Evolutionary conservation across 2,888 invertebrate species (phyloP).

Genomic region (Caenorhabditis sp.): DNA sequence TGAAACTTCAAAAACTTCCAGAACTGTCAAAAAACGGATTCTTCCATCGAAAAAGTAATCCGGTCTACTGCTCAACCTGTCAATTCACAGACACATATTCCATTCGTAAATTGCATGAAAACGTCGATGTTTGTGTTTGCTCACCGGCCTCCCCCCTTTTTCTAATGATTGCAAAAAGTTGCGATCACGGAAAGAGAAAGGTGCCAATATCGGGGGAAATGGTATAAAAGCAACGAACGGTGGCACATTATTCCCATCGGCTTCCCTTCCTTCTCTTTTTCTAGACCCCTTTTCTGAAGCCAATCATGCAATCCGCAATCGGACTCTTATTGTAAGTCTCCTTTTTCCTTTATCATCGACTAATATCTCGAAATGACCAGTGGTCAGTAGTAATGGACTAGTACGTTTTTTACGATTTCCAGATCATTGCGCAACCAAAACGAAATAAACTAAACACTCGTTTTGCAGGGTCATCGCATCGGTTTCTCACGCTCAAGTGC

Average conservation of each 20-base stretch:
- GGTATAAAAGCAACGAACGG: slow-evolving; percentile 47
- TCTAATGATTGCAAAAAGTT: slow-evolving; percentile 57
- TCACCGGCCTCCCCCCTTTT: slow-evolving; percentile 18
- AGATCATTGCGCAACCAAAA: slow-evolving; percentile 41
- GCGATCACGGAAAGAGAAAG: slow-evolving; percentile 55
- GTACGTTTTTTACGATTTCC: slow-evolving; percentile 39
- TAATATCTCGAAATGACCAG: slow-evolving; percentile 51
- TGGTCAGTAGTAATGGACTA: slow-evolving; percentile 42
- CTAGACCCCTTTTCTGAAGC: neutral
- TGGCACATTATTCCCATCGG: slow-evolving; percentile 27
- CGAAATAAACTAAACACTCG: slow-evolving; percentile 13
- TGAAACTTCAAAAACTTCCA: slow-evolving; percentile 18
- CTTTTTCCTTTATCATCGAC: slow-evolving; percentile 19
- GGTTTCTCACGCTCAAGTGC: slow-evolving; percentile 47
- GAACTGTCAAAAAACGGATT: slow-evolving; percentile 59
- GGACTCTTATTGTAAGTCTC: slow-evolving; percentile 50
- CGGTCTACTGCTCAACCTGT: slow-evolving; percentile 58
- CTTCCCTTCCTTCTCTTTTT: neutral
- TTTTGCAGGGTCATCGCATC: slow-evolving; percentile 56
- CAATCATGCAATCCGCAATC: slow-evolving; percentile 52
- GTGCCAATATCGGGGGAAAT: slow-evolving; percentile 32
- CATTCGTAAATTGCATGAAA: slow-evolving; percentile 19
- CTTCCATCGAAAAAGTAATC: slow-evolving; percentile 31
- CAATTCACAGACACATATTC: slow-evolving; percentile 11
- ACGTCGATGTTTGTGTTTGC: slow-evolving; percentile 51